Conservation (phyloP, 2,113 vertebrate species). For the Phalacrocorax aristotelis region DNA sequence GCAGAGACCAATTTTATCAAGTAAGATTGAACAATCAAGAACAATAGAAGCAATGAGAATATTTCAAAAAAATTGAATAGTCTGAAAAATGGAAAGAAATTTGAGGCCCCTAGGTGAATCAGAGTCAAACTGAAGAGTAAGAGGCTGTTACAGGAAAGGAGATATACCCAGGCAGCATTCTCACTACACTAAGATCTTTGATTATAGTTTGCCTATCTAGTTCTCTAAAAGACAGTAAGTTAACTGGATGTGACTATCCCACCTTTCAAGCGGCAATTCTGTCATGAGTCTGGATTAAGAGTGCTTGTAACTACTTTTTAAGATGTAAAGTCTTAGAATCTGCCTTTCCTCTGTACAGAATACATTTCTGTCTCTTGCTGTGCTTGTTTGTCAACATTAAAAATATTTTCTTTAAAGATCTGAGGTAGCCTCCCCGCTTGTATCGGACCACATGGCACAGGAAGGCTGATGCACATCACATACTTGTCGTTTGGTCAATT, state of each 20-base stretch:
- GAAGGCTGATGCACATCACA: background rate
- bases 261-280: background rate
- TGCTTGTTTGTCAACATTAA: background rate
- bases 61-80: background rate
- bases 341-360: background rate
- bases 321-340: background rate
- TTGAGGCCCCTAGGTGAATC: background rate
- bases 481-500: background rate
- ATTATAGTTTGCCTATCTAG: background rate
- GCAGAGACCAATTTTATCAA: background rate
- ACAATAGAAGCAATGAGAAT: background rate
- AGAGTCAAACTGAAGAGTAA: background rate
- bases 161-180: background rate
- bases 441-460: background rate
- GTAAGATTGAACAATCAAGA: background rate
- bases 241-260: background rate
- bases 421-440: fast-evolving
- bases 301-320: background rate
- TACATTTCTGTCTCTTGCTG: background rate
- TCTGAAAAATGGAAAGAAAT: background rate
- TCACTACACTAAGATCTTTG: background rate
- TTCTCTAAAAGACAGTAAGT: background rate
- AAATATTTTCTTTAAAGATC: background rate
- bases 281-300: background rate
- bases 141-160: background rate